Base-by-base conservation (phyloP, 2,797 vertebrate genomes). In the Danionella dracula region DNA sequence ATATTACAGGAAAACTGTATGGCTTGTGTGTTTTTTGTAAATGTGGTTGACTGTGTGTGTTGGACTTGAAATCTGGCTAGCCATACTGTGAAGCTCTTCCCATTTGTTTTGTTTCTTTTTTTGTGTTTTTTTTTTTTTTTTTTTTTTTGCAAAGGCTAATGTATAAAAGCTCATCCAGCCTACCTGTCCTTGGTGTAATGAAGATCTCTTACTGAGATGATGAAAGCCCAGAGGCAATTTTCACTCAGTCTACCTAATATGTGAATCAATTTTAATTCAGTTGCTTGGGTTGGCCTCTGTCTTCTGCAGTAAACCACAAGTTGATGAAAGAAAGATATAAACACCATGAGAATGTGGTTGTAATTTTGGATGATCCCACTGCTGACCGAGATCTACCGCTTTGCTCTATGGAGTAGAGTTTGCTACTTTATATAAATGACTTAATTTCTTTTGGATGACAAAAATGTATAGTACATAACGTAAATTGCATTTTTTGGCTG, bases 201-300 rank as follows among this genome's bases (percentile, higher is more conserved):
- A 37, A 19, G 20, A 46, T 21, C 31, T 55, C 54, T 66, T 55
- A 34, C 13, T 44, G 41, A 46, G 40, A 15, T 20, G 40, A 66
- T 56, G 50, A 56, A 45, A 55, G 20, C 51, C 63, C 42, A 48
- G 15, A 38, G 41, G 51, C 15, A 55, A 45, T 56, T 66, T 44
- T 64, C 29, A 45, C 49, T 35, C 38, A 35, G 4, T 64, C 50
- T 17, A n/a, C 7, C 62, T 46, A 55, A 55, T 66, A 66, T 66
- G 31, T 12, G 1, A 35, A 66, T 66, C 50, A 37, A 55, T 66
- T 55, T 66, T 37, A 46, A 66, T 66, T 66, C 40, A 66, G 41
- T 54, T 35, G 1, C 23, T 54, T 31, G 46, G 31, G n/a, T 10
- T 44, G 8, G 20, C 32, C n/a, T 42, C 61, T 27, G 41, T 21